phyloP scores from a whole-genome alignment of 2,888 invertebrate genomes.

The Spilarctia lutea region DNA sequence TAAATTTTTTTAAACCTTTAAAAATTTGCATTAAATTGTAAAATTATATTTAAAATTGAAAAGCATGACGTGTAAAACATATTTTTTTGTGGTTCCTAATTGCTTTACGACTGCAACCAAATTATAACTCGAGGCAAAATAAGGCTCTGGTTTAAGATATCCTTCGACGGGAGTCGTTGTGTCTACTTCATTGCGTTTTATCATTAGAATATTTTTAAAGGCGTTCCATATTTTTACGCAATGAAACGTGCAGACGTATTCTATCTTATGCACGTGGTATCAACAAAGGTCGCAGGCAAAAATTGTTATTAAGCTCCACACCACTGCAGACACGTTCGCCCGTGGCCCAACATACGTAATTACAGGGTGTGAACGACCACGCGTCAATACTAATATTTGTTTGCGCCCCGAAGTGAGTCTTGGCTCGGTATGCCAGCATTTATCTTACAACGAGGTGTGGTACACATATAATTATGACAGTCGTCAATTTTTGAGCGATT shows the following conservation, averaged over 20 bases:
- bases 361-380: constrained; percentile 66
- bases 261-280: constrained; percentile 18
- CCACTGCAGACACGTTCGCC: constrained; percentile 59
- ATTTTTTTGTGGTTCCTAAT: constrained; percentile 68
- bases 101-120: constrained; percentile 63
- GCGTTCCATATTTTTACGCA: constrained; percentile 17
- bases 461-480: constrained; percentile 71
- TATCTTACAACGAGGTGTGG: constrained; percentile 72
- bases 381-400: constrained; percentile 82
- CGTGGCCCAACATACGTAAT: constrained; percentile 57
- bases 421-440: constrained; percentile 63
- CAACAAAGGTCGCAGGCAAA: constrained; percentile 50
- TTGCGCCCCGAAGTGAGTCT: constrained; percentile 73
- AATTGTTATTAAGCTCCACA: constrained; percentile 70
- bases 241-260: constrained; percentile 23
- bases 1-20: constrained; percentile 31
- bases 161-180: constrained; percentile 14
- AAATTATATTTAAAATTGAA: constrained; percentile 45
- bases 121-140: constrained; percentile 72
- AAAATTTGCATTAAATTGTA: too few species aligned
- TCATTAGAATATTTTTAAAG: not conserved
- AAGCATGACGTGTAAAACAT: constrained; percentile 34
- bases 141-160: constrained; percentile 33
- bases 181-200: constrained; percentile 39
- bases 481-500: constrained; percentile 64